Conservation (phyloP, 2,113 vertebrate genomes). For the Symphodus melops region DNA sequence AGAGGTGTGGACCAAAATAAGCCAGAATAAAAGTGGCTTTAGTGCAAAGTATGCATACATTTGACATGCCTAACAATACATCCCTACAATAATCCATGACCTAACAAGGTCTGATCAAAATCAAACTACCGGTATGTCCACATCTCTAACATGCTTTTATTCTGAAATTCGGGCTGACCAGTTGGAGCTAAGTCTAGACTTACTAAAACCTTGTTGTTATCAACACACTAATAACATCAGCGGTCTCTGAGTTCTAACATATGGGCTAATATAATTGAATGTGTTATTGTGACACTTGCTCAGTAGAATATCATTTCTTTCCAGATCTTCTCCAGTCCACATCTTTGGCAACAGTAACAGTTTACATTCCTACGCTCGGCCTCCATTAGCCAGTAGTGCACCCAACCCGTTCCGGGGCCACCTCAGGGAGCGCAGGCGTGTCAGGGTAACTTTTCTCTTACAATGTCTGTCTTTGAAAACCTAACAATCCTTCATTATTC, state of each 20-base stretch:
- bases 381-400: constrained; percentile 90
- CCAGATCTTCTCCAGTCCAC: constrained; percentile 97
- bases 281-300: neutral
- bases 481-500: neutral
- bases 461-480: neutral
- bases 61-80: neutral
- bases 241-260: neutral
- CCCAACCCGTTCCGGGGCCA: constrained; percentile 86
- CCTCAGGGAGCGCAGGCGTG: constrained; percentile 88
- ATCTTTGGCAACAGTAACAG: constrained; percentile 98
- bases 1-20: constrained; percentile 83
- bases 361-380: constrained; percentile 99
- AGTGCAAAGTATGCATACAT: neutral
- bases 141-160: no score
- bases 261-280: neutral
- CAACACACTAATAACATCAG: neutral
- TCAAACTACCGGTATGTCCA: no score
- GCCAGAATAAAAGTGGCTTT: neutral
- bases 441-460: constrained; percentile 74
- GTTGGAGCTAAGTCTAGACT: no score
- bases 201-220: neutral
- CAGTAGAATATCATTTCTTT: constrained; percentile 23
- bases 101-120: no score
- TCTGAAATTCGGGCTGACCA: no score
- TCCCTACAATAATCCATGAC: no score